Conservation (phyloP, 2,888 invertebrate species). For the Cinara cedri region DNA sequence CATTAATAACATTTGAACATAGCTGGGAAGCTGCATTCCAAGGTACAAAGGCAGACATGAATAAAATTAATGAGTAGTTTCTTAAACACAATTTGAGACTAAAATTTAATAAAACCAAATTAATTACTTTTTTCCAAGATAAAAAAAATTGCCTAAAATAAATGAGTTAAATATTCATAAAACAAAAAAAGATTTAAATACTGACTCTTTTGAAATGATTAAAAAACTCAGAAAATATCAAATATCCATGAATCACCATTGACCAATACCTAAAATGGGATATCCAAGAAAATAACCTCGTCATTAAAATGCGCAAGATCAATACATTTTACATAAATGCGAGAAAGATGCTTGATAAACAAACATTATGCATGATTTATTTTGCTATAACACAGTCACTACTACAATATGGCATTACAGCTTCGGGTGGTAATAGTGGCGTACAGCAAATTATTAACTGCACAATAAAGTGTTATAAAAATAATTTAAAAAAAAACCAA, state of each 20-base stretch:
- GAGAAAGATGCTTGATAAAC: not conserved
- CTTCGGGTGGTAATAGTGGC: not conserved
- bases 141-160: not conserved
- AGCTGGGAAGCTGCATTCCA: not conserved
- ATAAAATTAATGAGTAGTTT: conserved; percentile 6
- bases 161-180: not conserved
- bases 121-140: not conserved
- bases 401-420: not conserved
- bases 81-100: conserved; percentile 11
- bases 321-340: not conserved
- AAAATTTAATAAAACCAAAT: not conserved
- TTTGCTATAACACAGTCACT: not conserved
- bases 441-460: no score
- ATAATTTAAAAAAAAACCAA: no score
- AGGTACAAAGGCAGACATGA: not conserved
- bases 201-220: not conserved
- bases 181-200: not conserved
- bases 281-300: not conserved
- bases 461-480: no score
- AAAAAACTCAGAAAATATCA: not conserved
- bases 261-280: not conserved
- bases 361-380: not conserved
- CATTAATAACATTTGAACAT: not conserved
- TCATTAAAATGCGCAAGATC: not conserved
- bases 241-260: not conserved